Evolutionary conservation across 1,140 invertebrate genomes (phyloP).

Genomic region (Philotrypesis tridentata): DNA sequence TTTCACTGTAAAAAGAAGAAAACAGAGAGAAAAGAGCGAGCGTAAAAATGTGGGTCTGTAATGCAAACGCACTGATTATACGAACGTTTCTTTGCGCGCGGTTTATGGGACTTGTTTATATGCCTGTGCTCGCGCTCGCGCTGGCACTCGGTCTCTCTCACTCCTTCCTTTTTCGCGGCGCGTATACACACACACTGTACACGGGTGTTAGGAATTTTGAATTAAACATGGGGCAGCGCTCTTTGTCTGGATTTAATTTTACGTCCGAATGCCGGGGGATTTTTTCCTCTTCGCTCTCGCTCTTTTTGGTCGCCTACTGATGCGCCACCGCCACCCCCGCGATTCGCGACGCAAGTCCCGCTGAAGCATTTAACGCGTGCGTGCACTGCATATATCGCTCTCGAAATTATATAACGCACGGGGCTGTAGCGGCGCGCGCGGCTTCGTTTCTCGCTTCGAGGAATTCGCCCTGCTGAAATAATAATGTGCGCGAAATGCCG

Average conservation of each 20-base stretch:
- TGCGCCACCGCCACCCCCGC: no score
- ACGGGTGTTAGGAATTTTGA: neutral
- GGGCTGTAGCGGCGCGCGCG: no score
- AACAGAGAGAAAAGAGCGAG: no score
- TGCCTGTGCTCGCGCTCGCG: no score
- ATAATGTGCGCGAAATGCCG: no score
- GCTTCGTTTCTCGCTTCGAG: neutral
- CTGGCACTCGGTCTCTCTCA: no score
- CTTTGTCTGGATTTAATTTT: conserved; percentile 11
- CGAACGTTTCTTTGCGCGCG: neutral
- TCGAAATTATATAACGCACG: no score
- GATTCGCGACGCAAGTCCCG: neutral
- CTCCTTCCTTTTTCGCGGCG: neutral
- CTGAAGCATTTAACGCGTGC: neutral
- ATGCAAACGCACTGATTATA: conserved; percentile 26
- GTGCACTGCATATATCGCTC: neutral
- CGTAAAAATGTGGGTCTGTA: conserved; percentile 25
- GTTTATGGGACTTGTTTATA: conserved; percentile 6
- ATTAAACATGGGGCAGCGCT: neutral
- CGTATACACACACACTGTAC: no score
- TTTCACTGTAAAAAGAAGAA: neutral
- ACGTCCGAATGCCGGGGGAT: no score
- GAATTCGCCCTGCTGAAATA: no score
- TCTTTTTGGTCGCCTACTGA: no score
- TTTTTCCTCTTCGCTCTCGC: neutral